A percentile compares a stretch with the other conserved stretches of the same genome.
Evolutionary conservation across 2,113 vertebrate genomes (phyloP).

Genomic region (Campylomormyrus tamandua): DNA sequence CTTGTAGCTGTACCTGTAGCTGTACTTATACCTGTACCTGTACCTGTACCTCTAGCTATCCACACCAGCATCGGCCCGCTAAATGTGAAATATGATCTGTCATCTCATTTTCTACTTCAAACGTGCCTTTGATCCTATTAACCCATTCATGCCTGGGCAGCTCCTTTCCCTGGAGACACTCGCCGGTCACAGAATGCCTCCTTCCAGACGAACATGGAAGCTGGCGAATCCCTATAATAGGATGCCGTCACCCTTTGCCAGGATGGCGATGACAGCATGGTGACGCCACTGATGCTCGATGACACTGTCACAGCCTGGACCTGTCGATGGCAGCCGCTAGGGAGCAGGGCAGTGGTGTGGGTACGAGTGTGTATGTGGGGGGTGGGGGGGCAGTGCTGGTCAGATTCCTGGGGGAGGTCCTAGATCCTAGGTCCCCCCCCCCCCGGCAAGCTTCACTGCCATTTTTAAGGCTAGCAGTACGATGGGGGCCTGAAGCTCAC

Average conservation of each 20-base stretch:
- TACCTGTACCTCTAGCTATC: background rate
- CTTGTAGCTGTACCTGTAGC: too few species aligned
- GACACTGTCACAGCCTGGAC: background rate
- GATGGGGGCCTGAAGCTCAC: too few species aligned
- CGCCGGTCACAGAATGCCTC: background rate
- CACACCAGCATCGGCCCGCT: background rate
- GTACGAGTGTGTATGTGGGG: background rate
- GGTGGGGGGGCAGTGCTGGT: background rate
- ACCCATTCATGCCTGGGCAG: background rate
- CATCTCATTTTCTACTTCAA: background rate
- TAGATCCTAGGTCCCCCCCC: too few species aligned
- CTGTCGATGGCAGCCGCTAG: background rate
- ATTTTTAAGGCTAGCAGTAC: too few species aligned
- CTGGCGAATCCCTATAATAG: background rate
- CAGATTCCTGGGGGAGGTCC: background rate
- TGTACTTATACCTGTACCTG: too few species aligned
- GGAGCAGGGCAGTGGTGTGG: background rate
- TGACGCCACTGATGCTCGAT: background rate
- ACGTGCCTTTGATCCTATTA: background rate
- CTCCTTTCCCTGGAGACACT: background rate
- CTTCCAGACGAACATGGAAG: background rate
- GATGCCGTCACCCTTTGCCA: too few species aligned
- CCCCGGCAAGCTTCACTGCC: background rate
- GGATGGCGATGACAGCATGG: background rate
- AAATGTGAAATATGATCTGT: background rate